Evolutionary conservation across 30 jellyfish, hydroid and myxozoan genomes (phyloP).

Genomic region (Turritopsis dohrnii): DNA sequence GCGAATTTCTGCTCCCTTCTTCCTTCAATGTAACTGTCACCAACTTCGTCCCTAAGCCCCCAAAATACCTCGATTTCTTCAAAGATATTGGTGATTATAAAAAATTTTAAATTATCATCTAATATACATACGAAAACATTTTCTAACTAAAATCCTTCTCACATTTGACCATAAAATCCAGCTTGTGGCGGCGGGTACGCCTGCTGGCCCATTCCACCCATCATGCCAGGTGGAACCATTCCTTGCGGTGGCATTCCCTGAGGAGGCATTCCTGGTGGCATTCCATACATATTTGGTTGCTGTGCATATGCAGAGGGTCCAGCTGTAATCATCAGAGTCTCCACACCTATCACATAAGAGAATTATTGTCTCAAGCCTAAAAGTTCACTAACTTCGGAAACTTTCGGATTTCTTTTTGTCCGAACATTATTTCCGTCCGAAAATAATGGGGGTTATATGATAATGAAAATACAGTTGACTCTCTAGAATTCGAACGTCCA

Average conservation of each 20-base stretch:
- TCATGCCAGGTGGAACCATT: constrained; percentile 27
- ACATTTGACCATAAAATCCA: constrained; percentile 20
- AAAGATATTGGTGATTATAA: constrained; percentile 5
- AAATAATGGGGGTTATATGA: too few species aligned
- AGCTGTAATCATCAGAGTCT: constrained; percentile 85
- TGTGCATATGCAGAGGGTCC: constrained; percentile 87
- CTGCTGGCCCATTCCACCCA: constrained; percentile 37
- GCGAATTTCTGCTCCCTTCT: background rate
- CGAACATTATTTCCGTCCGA: too few species aligned
- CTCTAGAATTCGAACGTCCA: too few species aligned
- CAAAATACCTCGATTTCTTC: background rate
- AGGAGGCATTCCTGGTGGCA: constrained; percentile 88
- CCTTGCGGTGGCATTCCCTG: constrained; percentile 59
- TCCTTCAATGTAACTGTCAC: background rate
- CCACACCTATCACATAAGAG: constrained; percentile 51
- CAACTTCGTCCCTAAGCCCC: background rate
- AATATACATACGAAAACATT: constrained; percentile 16
- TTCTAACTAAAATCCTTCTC: background rate
- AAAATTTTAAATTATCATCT: constrained; percentile 16
- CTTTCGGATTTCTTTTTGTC: too few species aligned
- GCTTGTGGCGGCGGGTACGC: background rate
- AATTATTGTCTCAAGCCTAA: too few species aligned
- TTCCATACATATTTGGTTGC: constrained; percentile 65
- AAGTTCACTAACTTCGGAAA: too few species aligned
- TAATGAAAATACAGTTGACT: too few species aligned